phyloP scores from a whole-genome alignment of 2,888 invertebrate genomes.

The Mycalesis mineus region DNA sequence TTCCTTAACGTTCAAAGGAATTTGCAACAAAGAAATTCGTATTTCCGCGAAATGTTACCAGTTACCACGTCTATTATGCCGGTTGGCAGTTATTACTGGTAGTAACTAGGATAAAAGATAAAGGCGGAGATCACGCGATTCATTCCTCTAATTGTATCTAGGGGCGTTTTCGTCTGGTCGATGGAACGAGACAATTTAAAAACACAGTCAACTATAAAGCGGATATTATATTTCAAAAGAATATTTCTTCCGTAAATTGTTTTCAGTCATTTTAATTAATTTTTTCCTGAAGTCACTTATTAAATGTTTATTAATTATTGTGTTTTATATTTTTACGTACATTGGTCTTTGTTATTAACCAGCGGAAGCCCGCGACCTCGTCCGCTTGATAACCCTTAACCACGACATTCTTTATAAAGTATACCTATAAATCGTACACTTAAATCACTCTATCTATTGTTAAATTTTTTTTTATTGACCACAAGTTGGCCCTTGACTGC shows the following conservation, averaged over 20 bases:
- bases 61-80: conserved; percentile 47
- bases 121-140: conserved; percentile 61
- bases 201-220: conserved; percentile 28
- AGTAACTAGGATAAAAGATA: conserved; percentile 52
- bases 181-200: conserved; percentile 35
- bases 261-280: conserved; percentile 18
- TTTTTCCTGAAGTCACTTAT: conserved; percentile 8
- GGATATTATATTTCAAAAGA: conserved; percentile 29
- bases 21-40: conserved; percentile 48
- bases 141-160: conserved; percentile 61
- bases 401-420: too few relatives aligned
- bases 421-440: too few relatives aligned
- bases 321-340: neutral
- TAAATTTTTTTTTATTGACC: too few relatives aligned
- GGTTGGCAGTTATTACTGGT: conserved; percentile 51
- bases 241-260: conserved; percentile 17
- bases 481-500: too few relatives aligned
- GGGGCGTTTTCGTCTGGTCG: conserved; percentile 39
- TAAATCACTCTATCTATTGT: too few relatives aligned
- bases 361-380: too few relatives aligned
- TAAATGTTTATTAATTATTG: neutral
- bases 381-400: too few relatives aligned
- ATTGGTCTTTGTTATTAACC: too few relatives aligned
- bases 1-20: conserved; percentile 28
- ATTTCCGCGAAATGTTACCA: conserved; percentile 41